Conservation (phyloP, 2,888 invertebrate species). For the Dolichomitus sp. region DNA sequence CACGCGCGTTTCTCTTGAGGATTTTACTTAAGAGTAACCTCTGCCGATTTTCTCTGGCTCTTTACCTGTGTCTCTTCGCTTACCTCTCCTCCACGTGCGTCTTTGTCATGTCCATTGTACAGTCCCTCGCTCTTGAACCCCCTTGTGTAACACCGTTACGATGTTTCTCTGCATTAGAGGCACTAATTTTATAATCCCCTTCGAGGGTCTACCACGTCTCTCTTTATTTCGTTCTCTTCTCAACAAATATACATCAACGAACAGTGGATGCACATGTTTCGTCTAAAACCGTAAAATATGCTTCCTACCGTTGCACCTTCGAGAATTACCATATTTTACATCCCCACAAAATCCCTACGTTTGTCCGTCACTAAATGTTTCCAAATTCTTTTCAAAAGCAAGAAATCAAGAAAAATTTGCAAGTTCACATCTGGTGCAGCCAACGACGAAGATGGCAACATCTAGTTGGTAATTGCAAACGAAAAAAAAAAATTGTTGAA, state of each 20-base stretch:
- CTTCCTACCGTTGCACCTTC: slow-evolving; percentile 12
- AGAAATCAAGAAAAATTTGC: slow-evolving; percentile 6
- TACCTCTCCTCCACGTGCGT: slow-evolving; percentile 29
- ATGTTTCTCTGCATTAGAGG: slow-evolving; percentile 77
- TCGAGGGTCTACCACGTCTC: slow-evolving; percentile 68
- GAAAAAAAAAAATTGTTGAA: no score
- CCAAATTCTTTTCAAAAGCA: neutral
- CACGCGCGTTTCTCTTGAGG: slow-evolving; percentile 53
- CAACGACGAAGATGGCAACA: neutral
- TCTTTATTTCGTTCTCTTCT: slow-evolving; percentile 36
- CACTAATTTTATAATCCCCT: slow-evolving; percentile 81
- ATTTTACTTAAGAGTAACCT: slow-evolving; percentile 57
- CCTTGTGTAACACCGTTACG: slow-evolving; percentile 73
- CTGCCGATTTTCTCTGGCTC: slow-evolving; percentile 47
- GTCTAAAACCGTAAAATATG: slow-evolving; percentile 10
- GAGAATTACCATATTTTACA: slow-evolving; percentile 30
- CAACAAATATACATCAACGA: neutral
- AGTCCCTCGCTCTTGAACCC: slow-evolving; percentile 56
- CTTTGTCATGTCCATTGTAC: slow-evolving; percentile 68
- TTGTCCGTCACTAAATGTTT: neutral
- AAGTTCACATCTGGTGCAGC: neutral
- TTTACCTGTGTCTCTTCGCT: slow-evolving; percentile 58
- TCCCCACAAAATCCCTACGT: neutral
- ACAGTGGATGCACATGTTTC: slow-evolving; percentile 9
- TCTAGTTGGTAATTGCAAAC: slow-evolving; percentile 4